Evolutionary conservation across 2,888 invertebrate genomes (phyloP).

Genomic region (Drosophila tanythrix): DNA sequence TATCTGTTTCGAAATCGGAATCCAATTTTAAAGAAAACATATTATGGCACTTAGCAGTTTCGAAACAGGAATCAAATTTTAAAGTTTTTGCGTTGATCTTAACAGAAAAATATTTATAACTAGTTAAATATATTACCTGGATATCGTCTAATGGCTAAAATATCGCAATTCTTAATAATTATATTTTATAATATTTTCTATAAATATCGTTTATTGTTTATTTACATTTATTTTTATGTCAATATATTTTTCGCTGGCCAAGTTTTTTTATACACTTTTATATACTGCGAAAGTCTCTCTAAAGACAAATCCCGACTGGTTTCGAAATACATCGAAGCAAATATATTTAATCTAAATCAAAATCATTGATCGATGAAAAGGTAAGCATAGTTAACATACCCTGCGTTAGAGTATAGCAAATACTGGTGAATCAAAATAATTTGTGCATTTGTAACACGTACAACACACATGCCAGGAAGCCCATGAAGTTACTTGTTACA

Average conservation of each 20-base stretch:
- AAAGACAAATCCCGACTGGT: neutral
- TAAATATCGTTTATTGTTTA: no score
- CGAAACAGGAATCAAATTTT: no score
- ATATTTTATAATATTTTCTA: no score
- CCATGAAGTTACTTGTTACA: constrained; percentile 33
- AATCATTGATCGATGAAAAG: neutral
- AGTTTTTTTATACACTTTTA: no score
- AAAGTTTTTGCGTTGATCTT: no score
- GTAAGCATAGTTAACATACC: neutral
- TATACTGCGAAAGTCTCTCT: neutral
- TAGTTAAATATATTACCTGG: no score
- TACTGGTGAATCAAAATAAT: constrained; percentile 28
- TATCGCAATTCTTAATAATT: no score
- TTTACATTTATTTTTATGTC: neutral
- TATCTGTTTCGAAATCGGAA: no score
- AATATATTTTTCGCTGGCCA: no score
- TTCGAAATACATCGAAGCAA: neutral
- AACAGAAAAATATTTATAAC: no score
- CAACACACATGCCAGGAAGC: constrained; percentile 42
- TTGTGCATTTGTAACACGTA: constrained; percentile 55
- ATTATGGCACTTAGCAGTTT: no score
- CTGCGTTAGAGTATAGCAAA: constrained; percentile 5
- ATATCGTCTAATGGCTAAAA: no score
- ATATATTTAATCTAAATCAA: neutral
- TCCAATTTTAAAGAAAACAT: neutral